phyloP scores from a whole-genome alignment of 2,797 vertebrate species.

The Linurgus olivaceus region DNA sequence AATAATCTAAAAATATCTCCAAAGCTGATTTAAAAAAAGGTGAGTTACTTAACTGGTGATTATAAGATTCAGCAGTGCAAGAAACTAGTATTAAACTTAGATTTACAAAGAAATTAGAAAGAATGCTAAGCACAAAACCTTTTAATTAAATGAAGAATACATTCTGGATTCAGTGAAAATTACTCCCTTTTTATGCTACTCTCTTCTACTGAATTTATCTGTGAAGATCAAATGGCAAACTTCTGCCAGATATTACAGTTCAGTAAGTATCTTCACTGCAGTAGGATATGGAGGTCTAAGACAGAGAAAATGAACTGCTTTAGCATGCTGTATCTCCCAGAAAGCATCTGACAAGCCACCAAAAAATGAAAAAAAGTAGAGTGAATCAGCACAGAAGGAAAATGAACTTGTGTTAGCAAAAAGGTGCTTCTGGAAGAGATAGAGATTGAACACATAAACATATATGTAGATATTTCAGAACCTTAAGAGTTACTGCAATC shows the following conservation, averaged over 20 bases:
- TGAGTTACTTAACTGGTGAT: not conserved
- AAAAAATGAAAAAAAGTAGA: not conserved
- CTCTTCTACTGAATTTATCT: not conserved
- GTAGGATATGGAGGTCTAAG: slow-evolving; percentile 9
- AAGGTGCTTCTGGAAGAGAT: not conserved
- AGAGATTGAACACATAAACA: not conserved
- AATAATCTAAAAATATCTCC: not conserved
- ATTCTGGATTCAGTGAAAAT: not conserved
- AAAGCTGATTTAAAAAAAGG: not conserved
- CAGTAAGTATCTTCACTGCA: not conserved
- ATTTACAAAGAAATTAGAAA: not conserved
- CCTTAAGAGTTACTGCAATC: not conserved
- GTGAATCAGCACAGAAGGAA: not conserved
- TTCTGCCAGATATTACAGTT: slow-evolving; percentile 24
- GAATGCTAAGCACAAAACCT: not conserved
- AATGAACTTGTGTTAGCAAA: slow-evolving; percentile 12
- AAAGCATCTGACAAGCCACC: not conserved
- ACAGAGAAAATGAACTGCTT: slow-evolving; percentile 10
- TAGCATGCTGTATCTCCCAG: not conserved
- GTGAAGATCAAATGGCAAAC: slow-evolving; percentile 25
- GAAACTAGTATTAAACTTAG: not conserved
- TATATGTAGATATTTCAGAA: not conserved
- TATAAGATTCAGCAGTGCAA: not conserved
- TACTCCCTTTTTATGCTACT: not conserved
- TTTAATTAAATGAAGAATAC: not conserved